Evolutionary conservation across 2,888 invertebrate species (phyloP).

Genomic region (Odiellus spinosus): DNA sequence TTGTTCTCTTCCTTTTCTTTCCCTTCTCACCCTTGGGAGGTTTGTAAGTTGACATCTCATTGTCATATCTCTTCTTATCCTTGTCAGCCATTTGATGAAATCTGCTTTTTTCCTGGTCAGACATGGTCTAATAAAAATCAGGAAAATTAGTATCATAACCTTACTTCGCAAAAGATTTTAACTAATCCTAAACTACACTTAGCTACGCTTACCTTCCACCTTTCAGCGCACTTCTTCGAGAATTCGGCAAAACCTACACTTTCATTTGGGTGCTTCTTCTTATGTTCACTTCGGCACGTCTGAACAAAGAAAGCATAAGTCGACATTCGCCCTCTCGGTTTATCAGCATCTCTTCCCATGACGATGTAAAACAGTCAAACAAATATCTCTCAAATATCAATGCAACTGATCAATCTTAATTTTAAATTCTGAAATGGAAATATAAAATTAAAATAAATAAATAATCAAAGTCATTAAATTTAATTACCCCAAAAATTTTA

Average conservation of each 20-base stretch:
- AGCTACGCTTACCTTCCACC: too few relatives aligned
- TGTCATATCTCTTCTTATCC: conserved; percentile 88
- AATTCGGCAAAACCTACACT: conserved; percentile 96
- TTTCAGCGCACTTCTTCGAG: conserved; percentile 94
- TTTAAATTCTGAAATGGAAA: too few relatives aligned
- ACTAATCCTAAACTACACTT: too few relatives aligned
- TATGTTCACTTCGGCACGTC: conserved; percentile 97
- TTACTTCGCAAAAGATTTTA: too few relatives aligned
- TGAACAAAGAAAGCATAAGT: conserved; percentile 97
- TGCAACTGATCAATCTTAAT: too few relatives aligned
- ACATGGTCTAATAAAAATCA: too few relatives aligned
- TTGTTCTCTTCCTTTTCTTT: conserved; percentile 76
- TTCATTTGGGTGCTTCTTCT: conserved; percentile 98
- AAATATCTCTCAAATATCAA: too few relatives aligned
- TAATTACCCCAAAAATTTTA: too few relatives aligned
- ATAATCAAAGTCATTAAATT: too few relatives aligned
- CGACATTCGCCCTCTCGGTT: conserved; percentile 85
- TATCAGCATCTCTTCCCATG: conserved; percentile 45
- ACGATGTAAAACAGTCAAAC: too few relatives aligned
- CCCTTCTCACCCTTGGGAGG: conserved; percentile 68
- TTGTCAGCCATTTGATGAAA: conserved; percentile 99
- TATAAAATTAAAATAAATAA: too few relatives aligned
- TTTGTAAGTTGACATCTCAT: conserved; percentile 88
- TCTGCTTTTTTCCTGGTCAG: conserved; percentile 91
- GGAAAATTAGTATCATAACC: too few relatives aligned